A percentile compares a stretch with the other conserved stretches of the same genome.
These are phyloP conservation scores for Lutjanus argentimaculatus DNA, from an alignment of 2,797 vertebrate species.

Conservation along the genomic window DNA sequence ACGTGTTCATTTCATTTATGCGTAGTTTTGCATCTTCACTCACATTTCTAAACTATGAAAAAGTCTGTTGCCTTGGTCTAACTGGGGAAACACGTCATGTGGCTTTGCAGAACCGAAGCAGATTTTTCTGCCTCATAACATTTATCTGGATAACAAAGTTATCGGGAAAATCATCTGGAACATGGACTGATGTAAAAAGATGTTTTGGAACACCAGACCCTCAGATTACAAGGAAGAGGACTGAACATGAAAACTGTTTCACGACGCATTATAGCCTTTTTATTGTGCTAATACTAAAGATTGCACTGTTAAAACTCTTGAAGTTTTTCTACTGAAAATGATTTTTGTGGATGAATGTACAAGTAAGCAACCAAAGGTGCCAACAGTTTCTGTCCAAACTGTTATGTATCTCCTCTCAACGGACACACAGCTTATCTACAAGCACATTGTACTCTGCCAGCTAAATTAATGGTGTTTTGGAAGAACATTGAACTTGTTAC, in stretches of 20 bases:
- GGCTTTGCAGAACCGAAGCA: constrained; percentile 17
- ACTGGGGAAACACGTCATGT: constrained; percentile 1
- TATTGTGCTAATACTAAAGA: constrained; percentile 74
- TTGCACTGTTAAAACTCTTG: constrained; percentile 67
- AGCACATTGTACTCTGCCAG: constrained; percentile 12
- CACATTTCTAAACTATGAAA: constrained; percentile 23
- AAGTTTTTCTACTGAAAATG: constrained; percentile 68
- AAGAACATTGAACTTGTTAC: constrained; percentile 4
- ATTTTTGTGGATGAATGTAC: constrained; percentile 76
- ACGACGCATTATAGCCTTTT: constrained; percentile 32
- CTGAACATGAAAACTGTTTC: constrained; percentile 3
- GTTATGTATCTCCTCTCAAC: constrained; percentile 30
- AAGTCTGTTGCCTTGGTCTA: background rate
- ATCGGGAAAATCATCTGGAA: constrained; percentile 24
- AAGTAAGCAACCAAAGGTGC: constrained; percentile 73
- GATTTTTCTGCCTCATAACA: constrained; percentile 12
- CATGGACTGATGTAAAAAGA: constrained; percentile 21
- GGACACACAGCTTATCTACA: constrained; percentile 24
- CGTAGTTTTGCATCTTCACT: constrained; percentile 18
- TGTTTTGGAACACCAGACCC: constrained; percentile 13
- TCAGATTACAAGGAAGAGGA: background rate
- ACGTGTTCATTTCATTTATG: constrained; percentile 2
- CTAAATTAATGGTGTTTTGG: constrained; percentile 7
- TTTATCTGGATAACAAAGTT: constrained; percentile 29
- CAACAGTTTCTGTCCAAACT: constrained; percentile 44